A percentile compares a stretch with the other conserved stretches of the same genome.
Evolutionary conservation across 2,113 vertebrate species (phyloP).

Genomic region (Puntigrus tetrazona): DNA sequence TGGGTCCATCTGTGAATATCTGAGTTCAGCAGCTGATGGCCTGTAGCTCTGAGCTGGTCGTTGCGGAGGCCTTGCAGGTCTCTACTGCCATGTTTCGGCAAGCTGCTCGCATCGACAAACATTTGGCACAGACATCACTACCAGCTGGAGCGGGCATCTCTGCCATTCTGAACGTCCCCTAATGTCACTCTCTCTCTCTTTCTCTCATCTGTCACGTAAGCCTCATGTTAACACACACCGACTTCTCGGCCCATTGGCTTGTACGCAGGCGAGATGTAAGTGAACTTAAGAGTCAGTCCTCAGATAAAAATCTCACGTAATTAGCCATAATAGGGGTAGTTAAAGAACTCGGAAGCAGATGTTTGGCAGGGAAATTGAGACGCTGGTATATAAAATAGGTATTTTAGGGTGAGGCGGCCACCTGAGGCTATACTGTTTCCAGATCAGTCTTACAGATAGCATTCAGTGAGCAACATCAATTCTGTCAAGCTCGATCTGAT

Average conservation of each 20-base stretch:
- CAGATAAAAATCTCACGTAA: constrained; percentile 49
- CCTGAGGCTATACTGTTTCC: constrained; percentile 40
- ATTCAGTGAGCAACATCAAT: constrained; percentile 16
- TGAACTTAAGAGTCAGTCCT: constrained; percentile 46
- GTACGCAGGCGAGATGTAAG: not conserved
- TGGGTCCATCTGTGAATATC: constrained; percentile 26
- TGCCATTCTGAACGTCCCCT: constrained; percentile 60
- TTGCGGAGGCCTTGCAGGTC: constrained; percentile 65
- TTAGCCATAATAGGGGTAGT: constrained; percentile 30
- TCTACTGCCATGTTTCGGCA: constrained; percentile 71
- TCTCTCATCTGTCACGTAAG: constrained; percentile 40
- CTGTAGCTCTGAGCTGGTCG: constrained; percentile 67
- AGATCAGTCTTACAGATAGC: constrained; percentile 15
- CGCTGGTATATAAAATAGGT: not conserved
- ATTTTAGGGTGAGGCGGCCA: constrained; percentile 6
- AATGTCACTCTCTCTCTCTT: constrained; percentile 51
- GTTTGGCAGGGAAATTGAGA: constrained; percentile 40
- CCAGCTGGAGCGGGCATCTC: constrained; percentile 72
- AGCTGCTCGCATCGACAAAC: constrained; percentile 71
- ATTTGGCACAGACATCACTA: constrained; percentile 70
- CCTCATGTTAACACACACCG: constrained; percentile 31
- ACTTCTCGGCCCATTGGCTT: not conserved
- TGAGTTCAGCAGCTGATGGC: constrained; percentile 46
- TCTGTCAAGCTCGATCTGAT: not conserved
- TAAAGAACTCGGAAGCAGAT: constrained; percentile 26